Conservation (phyloP, 92 coral and sea anemone genomes). For the Epizoanthus fatuus region DNA sequence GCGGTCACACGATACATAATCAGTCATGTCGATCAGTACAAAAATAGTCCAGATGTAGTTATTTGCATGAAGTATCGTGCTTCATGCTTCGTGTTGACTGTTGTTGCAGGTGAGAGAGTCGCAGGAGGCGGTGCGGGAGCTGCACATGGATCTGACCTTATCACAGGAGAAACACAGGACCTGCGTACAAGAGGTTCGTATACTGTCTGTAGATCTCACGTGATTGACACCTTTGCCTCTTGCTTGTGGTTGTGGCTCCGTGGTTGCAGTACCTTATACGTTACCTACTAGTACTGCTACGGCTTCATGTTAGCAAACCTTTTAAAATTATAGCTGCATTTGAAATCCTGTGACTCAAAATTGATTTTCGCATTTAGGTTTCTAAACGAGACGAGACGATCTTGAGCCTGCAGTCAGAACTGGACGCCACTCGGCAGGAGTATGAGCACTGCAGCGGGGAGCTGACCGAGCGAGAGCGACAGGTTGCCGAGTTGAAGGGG, state of each 20-base stretch:
- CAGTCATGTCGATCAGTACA: no score
- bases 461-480: slow-evolving; percentile 76
- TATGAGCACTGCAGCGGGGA: slow-evolving; percentile 85
- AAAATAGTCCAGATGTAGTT: no score
- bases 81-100: background rate
- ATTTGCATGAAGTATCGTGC: no score
- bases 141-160: slow-evolving; percentile 91
- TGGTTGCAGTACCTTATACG: background rate
- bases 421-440: slow-evolving; percentile 94
- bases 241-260: background rate
- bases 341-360: no score
- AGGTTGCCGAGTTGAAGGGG: slow-evolving; percentile 73
- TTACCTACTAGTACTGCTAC: background rate
- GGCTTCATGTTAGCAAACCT: background rate
- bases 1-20: no score
- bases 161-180: slow-evolving; percentile 96
- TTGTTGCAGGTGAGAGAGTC: slow-evolving; percentile 79
- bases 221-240: no score
- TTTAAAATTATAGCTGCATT: background rate
- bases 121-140: slow-evolving; percentile 82
- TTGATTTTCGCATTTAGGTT: slow-evolving; percentile 62
- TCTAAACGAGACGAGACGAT: slow-evolving; percentile 94
- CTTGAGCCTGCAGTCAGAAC: slow-evolving; percentile 91
- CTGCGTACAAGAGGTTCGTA: slow-evolving; percentile 91
- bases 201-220: background rate